phyloP scores from a whole-genome alignment of 2,888 invertebrate genomes.

The Tinea trinotella region DNA sequence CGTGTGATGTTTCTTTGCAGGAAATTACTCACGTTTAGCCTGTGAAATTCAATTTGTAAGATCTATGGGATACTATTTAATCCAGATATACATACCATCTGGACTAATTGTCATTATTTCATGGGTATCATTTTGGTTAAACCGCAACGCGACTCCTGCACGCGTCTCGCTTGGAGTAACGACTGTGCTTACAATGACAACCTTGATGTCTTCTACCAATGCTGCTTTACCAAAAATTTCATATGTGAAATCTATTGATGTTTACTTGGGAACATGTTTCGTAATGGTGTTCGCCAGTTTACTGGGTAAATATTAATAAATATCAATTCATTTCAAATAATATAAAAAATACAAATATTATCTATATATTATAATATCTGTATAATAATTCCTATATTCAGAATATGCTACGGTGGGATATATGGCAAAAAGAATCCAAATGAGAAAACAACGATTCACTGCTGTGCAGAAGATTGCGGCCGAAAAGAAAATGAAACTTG shows the following conservation, averaged over 20 bases:
- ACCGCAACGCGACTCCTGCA: slow-evolving; percentile 89
- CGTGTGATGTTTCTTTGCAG: slow-evolving; percentile 42
- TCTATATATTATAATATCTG: slow-evolving; percentile 18
- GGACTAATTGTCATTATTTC: slow-evolving; percentile 92
- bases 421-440: slow-evolving; percentile 91
- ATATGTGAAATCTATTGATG: slow-evolving; percentile 93
- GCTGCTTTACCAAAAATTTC: slow-evolving; percentile 93
- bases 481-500: slow-evolving; percentile 77
- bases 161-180: slow-evolving; percentile 89
- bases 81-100: slow-evolving; percentile 94
- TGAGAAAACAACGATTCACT: slow-evolving; percentile 87
- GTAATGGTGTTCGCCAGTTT: slow-evolving; percentile 95
- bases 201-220: slow-evolving; percentile 91
- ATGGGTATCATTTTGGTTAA: slow-evolving; percentile 92
- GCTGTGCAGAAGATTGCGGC: slow-evolving; percentile 87
- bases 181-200: slow-evolving; percentile 94
- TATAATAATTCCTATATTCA: slow-evolving; percentile 40
- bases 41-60: slow-evolving; percentile 92
- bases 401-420: slow-evolving; percentile 95
- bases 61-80: slow-evolving; percentile 94
- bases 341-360: slow-evolving; percentile 15
- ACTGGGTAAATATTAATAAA: slow-evolving; percentile 75
- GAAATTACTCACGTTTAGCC: slow-evolving; percentile 90
- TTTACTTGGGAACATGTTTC: slow-evolving; percentile 93
- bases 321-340: slow-evolving; percentile 1